These are phyloP conservation scores for Tetanocera ferruginea DNA, from an alignment of 2,888 invertebrate genomes.

Conservation along the genomic window DNA sequence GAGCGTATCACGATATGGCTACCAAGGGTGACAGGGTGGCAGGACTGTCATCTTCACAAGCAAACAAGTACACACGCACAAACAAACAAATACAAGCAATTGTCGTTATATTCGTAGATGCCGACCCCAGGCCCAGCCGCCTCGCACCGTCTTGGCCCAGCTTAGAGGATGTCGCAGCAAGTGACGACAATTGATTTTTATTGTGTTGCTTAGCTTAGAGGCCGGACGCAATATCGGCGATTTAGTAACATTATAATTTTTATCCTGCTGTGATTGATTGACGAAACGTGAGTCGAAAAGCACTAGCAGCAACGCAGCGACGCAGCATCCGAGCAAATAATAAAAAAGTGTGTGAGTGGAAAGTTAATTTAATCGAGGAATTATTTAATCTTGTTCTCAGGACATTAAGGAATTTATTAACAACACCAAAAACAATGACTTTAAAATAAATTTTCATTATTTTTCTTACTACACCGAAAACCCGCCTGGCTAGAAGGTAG, in stretches of 20 bases:
- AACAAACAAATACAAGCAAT: too few relatives aligned
- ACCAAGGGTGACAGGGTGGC: too few relatives aligned
- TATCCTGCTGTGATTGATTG: conserved; percentile 45
- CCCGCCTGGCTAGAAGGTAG: background rate
- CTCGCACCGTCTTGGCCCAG: background rate
- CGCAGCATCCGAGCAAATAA: background rate
- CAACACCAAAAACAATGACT: background rate
- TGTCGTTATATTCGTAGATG: too few relatives aligned
- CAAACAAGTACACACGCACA: background rate
- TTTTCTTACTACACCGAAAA: background rate
- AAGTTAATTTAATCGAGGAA: conserved; percentile 8
- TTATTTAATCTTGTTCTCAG: conserved; percentile 1
- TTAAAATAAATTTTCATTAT: too few relatives aligned
- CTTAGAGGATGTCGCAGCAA: conserved; percentile 21
- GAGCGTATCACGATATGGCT: too few relatives aligned
- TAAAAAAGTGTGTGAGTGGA: background rate
- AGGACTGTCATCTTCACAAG: too few relatives aligned
- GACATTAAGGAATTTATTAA: conserved; percentile 1
- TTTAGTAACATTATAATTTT: conserved; percentile 39
- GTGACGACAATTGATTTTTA: conserved; percentile 29
- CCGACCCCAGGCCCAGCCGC: background rate
- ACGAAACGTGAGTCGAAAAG: conserved; percentile 38
- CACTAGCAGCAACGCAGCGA: background rate
- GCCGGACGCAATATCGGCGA: conserved; percentile 13
- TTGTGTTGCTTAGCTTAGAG: conserved; percentile 15